phyloP scores from a whole-genome alignment of 2,888 invertebrate species.

The Drosophila robusta region DNA sequence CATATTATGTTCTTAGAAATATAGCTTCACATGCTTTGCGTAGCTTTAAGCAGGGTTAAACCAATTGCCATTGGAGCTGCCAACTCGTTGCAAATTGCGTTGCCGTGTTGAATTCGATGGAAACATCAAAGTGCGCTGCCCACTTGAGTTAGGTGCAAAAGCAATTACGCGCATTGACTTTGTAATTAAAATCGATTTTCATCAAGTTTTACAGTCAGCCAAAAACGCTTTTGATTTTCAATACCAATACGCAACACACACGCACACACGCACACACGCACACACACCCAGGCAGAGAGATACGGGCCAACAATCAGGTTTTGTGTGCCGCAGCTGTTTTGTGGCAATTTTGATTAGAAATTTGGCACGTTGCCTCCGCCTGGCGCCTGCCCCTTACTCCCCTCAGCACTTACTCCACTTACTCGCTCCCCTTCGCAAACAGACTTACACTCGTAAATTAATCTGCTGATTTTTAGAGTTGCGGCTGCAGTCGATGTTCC shows the following conservation, averaged over 20 bases:
- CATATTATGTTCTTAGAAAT: too few species aligned
- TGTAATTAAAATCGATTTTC: constrained; percentile 80
- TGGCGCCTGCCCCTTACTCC: neutral
- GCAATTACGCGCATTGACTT: constrained; percentile 79
- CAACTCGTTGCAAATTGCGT: constrained; percentile 39
- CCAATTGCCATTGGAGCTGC: constrained; percentile 35
- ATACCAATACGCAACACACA: constrained; percentile 14
- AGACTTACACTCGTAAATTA: constrained; percentile 8
- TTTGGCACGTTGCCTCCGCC: constrained; percentile 49
- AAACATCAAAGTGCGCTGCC: constrained; percentile 63
- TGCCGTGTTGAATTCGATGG: constrained; percentile 34
- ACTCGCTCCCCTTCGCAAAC: neutral
- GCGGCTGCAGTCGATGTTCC: neutral
- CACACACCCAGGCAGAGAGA: constrained; percentile 9
- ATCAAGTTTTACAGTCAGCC: constrained; percentile 63
- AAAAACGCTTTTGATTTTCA: constrained; percentile 62
- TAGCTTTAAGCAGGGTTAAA: constrained; percentile 27
- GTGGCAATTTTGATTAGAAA: constrained; percentile 75
- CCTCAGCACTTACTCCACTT: neutral
- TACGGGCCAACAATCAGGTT: constrained; percentile 61
- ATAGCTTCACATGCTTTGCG: too few species aligned
- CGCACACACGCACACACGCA: constrained; percentile 8
- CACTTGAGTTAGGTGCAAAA: constrained; percentile 75
- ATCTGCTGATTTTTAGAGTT: constrained; percentile 4
- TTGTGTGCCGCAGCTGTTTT: constrained; percentile 62